Evolutionary conservation across 2,797 vertebrate species (phyloP).

Genomic region (Oreochromis grahami): DNA sequence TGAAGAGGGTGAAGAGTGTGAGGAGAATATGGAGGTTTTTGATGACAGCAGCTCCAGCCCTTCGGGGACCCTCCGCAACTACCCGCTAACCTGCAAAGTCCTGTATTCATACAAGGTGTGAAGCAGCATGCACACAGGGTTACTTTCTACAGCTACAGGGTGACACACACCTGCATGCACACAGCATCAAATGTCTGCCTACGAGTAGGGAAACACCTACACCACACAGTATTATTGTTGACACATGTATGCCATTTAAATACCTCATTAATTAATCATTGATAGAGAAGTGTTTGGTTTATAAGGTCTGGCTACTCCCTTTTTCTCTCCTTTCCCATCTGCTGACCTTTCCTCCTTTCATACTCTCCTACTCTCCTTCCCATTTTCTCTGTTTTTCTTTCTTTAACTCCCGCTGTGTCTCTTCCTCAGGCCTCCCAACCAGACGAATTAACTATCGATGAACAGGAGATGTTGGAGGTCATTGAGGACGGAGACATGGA

Average conservation of each 20-base stretch:
- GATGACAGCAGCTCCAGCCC: conserved; percentile 97
- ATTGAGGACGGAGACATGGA: conserved; percentile 99
- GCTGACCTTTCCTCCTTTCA: background rate
- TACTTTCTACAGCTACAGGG: background rate
- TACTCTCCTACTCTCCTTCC: background rate
- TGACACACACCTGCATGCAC: background rate
- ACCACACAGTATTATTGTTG: background rate
- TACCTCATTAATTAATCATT: background rate
- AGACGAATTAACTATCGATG: conserved; percentile 96
- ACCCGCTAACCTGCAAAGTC: conserved; percentile 97
- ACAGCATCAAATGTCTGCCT: background rate
- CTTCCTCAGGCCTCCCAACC: conserved; percentile 88
- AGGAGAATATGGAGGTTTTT: conserved; percentile 96
- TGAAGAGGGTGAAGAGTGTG: conserved; percentile 92
- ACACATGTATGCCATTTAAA: background rate
- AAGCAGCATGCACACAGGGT: background rate
- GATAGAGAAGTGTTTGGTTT: background rate
- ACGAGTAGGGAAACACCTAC: background rate
- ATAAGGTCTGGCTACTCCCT: background rate
- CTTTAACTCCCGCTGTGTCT: background rate
- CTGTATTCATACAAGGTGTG: conserved; percentile 96
- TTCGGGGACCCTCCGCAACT: conserved; percentile 93
- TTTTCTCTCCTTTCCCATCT: background rate
- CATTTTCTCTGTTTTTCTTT: background rate
- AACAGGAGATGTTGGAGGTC: conserved; percentile 95